Percentiles rank a stretch among this genome's conserved stretches.
Evolutionary conservation across 53 echinoderm and acorn worm genomes (phyloP).

Genomic region (Echinometra lucunter): DNA sequence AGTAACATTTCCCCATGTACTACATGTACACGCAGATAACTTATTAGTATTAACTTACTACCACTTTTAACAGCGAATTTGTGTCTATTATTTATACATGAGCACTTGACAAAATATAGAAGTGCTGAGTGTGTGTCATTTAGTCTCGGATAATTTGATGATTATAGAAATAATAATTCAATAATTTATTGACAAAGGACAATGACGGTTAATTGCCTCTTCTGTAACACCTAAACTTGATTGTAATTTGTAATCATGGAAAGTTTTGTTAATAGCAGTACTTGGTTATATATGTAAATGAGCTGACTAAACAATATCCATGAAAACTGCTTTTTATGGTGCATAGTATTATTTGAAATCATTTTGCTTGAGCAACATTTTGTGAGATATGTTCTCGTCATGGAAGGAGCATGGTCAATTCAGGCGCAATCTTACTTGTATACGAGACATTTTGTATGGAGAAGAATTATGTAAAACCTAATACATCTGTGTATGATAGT

Average conservation of each 20-base stretch:
- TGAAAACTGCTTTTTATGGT: slow-evolving; percentile 34
- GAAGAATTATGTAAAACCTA: slow-evolving; percentile 23
- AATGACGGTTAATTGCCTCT: neutral
- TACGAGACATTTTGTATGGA: neutral
- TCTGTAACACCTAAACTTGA: neutral
- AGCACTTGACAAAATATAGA: neutral
- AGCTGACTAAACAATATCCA: neutral
- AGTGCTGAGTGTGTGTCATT: neutral
- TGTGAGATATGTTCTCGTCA: neutral
- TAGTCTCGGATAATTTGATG: neutral
- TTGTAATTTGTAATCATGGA: neutral
- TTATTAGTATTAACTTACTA: neutral
- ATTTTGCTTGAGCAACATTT: neutral
- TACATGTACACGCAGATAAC: neutral
- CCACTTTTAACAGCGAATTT: slow-evolving; percentile 6
- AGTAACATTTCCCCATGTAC: slow-evolving; percentile 9
- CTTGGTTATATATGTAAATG: neutral
- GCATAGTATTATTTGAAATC: slow-evolving; percentile 29
- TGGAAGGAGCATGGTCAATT: neutral
- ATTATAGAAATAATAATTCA: neutral
- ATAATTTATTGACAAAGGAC: neutral
- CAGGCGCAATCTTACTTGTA: neutral
- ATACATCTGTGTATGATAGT: slow-evolving; percentile 28
- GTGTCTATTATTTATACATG: slow-evolving; percentile 4
- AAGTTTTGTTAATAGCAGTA: neutral